A percentile compares a stretch with the other conserved stretches of the same genome.
Evolutionary conservation across 2,113 vertebrate genomes (phyloP).

Genomic region (Atrichornis clamosus): DNA sequence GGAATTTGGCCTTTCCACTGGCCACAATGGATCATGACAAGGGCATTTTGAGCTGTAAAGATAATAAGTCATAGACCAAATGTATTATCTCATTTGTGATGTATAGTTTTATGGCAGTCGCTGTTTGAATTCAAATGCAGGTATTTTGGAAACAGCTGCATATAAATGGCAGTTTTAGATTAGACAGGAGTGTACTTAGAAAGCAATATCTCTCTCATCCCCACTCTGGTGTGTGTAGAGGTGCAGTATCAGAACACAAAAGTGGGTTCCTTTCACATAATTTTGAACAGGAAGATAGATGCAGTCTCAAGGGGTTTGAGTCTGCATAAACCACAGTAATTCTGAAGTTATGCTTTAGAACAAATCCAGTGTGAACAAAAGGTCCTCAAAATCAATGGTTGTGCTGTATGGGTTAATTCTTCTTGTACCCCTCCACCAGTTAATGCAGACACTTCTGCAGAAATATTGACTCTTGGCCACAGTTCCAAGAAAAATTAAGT

Average conservation of each 20-base stretch:
- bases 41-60: background rate
- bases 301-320: background rate
- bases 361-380: background rate
- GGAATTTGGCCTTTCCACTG: background rate
- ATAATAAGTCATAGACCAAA: background rate
- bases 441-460: background rate
- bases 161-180: background rate
- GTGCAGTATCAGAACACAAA: background rate
- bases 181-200: background rate
- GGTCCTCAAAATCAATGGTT: background rate
- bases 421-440: background rate
- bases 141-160: background rate
- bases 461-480: background rate
- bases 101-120: background rate
- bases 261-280: background rate
- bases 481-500: background rate
- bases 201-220: background rate
- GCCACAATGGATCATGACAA: background rate
- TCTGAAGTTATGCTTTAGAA: background rate
- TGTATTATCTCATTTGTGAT: background rate
- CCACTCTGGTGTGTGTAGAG: accelerated
- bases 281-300: background rate
- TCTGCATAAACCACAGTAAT: background rate
- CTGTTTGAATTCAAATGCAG: background rate
- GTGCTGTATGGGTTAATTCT: background rate